Base-by-base conservation (phyloP, 2,888 invertebrate genomes). In the Allacma fusca region DNA sequence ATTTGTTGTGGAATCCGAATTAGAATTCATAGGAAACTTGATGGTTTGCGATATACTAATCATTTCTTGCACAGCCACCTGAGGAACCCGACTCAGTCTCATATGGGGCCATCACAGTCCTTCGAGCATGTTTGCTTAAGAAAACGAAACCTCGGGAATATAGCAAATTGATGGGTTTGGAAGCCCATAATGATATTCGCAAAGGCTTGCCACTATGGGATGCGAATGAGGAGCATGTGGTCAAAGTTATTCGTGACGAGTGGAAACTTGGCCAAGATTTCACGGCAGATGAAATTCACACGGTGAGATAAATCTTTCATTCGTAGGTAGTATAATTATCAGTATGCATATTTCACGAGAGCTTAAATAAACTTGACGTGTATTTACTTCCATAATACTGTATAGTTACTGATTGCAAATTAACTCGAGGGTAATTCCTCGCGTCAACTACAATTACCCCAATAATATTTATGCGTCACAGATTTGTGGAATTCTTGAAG, bases 111-210 rank as follows among this genome's bases (percentile, higher is more conserved):
- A 76, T 85, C 21, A 81, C 83, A 21, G 80, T 84, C 12, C 77
- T 85, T 9, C 76, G 85, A 43, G 80, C 80, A 23, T 79, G 84
- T 26, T 65, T 84, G 19, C 78, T 85, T 28, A 84, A 84, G 64
- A 67, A 78, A 9, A 70, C 65, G 5, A 79, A 84, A 29, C 79
- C 81, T 7, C 72, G 78, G 5, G 77, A 74, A 29, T 93, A 91
- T 88, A 85, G 87, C 86, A 0, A 84, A 24, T 70, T 93, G 0
- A 88, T 89, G 78, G 86, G 87, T 19, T 92, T 94, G 92, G 92
- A 93, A 84, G 87, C 91, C 0, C 93, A 93, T 86, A 90, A 91
- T 84, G 89, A 88, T 21, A 84, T 91, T 34, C 87, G 93, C 0
- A 89, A 88, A 79, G 88, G 88, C 16, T 87, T 91, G 21, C 89